Base-by-base conservation (phyloP, 2,888 invertebrate genomes). In the Drosophila anomalata region DNA sequence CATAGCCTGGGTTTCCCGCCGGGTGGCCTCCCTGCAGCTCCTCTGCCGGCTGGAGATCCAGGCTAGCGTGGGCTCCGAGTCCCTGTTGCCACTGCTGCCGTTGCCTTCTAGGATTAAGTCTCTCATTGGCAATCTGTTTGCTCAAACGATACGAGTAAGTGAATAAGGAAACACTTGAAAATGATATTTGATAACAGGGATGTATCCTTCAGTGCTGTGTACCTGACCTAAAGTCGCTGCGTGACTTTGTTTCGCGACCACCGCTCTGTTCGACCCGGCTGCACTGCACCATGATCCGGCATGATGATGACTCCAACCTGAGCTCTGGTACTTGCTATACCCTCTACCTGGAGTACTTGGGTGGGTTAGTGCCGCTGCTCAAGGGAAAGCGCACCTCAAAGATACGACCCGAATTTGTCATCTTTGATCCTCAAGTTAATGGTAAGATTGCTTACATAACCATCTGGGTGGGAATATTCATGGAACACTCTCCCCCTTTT, bases 231-330 rank as follows among this genome's bases (percentile, higher is more conserved):
- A 95, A 95, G 89, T 96, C 96, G 78, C 93, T 99, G 68, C 94
- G 98, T 61, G 96, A 97, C 75, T 99, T 99, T 93, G 98, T 99
- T 36, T 97, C 98, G 47, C 95, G 96, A 55, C 97, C 99, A 12
- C 98, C 98, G 2, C 93, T 94, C 24, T 95, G 95, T 71, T 95
- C 95, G 59, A 96, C 96, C 61, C 95, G 99, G 6, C 94, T 99
- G 65, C 98, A 99, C 92, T 99, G 99, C 93, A 99, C 99, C 58
- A 99, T 99, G 96, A 95, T 99, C 69, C 94, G 98, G 0, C 97
- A 98, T 90, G 97, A 97, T 74, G 95, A 96, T 72, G 97, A 97
- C 82, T 95, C 95, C 63, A 95, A 95, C 84, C 92, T 94, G 17
- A 91, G 91, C 68, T 93, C 94, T 5, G 95, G 95, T 39, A 96